phyloP scores from a whole-genome alignment of 2,113 vertebrate genomes.

The Azemiops feae region DNA sequence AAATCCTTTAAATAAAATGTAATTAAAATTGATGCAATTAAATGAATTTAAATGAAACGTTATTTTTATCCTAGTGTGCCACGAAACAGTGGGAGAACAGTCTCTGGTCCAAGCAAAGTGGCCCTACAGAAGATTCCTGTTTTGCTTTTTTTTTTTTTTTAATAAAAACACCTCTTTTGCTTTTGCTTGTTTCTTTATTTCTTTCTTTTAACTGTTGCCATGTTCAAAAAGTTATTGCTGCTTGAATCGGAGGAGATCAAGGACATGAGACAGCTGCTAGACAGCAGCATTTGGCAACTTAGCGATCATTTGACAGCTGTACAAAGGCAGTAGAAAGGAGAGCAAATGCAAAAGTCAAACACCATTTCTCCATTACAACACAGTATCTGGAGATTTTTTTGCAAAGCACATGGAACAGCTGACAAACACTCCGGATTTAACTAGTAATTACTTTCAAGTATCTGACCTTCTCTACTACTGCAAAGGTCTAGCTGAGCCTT shows the following conservation, averaged over 20 bases:
- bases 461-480: slow-evolving; percentile 50
- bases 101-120: background rate
- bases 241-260: background rate
- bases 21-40: background rate
- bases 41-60: background rate
- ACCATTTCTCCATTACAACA: slow-evolving; percentile 30
- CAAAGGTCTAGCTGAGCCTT: slow-evolving; percentile 48
- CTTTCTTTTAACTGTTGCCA: background rate
- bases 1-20: background rate
- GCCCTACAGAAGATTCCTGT: background rate
- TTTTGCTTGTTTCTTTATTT: background rate
- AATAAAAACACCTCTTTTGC: background rate
- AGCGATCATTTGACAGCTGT: slow-evolving; percentile 10
- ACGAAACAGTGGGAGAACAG: background rate
- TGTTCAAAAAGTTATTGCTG: background rate
- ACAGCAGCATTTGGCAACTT: background rate
- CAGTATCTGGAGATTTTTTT: background rate
- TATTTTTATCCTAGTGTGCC: background rate
- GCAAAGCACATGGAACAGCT: slow-evolving; percentile 37
- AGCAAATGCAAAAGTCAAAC: slow-evolving; percentile 34
- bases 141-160: background rate
- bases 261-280: background rate
- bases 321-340: slow-evolving; percentile 12
- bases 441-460: slow-evolving; percentile 46
- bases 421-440: slow-evolving; percentile 33